A percentile compares a stretch with the other conserved stretches of the same genome.
phyloP scores from a whole-genome alignment of 2,113 vertebrate genomes.

The Pseudolaguvia tuberculata region DNA sequence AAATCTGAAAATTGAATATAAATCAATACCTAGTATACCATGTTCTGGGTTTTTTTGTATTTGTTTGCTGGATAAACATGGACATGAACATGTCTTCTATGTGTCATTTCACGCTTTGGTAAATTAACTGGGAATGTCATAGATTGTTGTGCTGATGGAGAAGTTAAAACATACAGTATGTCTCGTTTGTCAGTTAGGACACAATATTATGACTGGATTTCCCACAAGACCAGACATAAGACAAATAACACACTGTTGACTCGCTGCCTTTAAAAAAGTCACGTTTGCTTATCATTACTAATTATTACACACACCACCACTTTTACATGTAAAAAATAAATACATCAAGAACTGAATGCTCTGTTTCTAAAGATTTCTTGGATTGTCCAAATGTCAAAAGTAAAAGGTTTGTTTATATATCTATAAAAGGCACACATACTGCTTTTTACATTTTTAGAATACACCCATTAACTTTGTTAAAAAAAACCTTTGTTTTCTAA shows the following conservation, averaged over 20 bases:
- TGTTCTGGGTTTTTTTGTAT: no score
- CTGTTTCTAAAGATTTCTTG: neutral
- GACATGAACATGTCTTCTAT: neutral
- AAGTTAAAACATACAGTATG: conserved; percentile 26
- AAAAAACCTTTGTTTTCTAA: no score
- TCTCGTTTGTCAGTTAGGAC: conserved; percentile 14
- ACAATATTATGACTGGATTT: conserved; percentile 31
- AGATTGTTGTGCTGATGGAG: conserved; percentile 25
- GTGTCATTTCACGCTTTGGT: conserved; percentile 26
- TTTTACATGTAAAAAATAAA: neutral
- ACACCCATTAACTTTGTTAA: neutral
- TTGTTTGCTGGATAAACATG: conserved; percentile 1
- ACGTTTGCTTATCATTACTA: conserved; percentile 30
- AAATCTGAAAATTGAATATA: no score
- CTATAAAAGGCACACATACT: no score
- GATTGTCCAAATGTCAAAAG: neutral
- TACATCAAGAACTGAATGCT: neutral
- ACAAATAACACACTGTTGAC: conserved; percentile 56
- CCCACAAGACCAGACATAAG: conserved; percentile 52
- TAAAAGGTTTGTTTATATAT: no score
- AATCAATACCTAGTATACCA: no score
- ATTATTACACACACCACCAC: conserved; percentile 45
- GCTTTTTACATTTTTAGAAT: no score
- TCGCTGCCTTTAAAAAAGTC: conserved; percentile 35
- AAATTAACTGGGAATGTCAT: neutral